These are phyloP conservation scores for Pedionomus torquatus DNA, from an alignment of 2,113 vertebrate genomes.

Conservation along the genomic window DNA sequence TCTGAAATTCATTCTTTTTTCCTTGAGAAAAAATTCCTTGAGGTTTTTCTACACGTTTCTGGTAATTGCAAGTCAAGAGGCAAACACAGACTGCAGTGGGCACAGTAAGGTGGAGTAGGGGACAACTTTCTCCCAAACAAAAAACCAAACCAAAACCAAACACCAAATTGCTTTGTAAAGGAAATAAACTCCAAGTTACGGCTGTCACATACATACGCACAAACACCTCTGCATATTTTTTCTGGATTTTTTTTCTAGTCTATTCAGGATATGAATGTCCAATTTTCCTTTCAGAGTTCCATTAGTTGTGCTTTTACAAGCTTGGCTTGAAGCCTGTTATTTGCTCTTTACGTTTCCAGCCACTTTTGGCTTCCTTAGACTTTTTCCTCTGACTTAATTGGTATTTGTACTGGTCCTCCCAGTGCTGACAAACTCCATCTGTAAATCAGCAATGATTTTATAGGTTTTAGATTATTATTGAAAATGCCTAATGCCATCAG, in stretches of 20 bases:
- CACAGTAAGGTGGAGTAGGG: neutral
- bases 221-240: neutral
- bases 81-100: neutral
- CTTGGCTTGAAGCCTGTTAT: conserved; percentile 52
- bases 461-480: conserved; percentile 30
- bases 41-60: neutral
- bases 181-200: neutral
- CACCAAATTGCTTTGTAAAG: neutral
- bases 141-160: neutral
- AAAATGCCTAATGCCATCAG: conserved; percentile 3
- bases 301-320: conserved; percentile 39
- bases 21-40: neutral
- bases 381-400: conserved; percentile 64
- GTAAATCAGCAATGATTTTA: conserved; percentile 43
- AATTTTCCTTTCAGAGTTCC: conserved; percentile 22
- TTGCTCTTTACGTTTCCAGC: conserved; percentile 61
- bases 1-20: neutral
- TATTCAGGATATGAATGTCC: conserved; percentile 29
- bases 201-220: neutral
- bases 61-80: neutral
- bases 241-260: neutral
- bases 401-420: conserved; percentile 49
- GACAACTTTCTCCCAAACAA: neutral
- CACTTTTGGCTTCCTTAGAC: conserved; percentile 47
- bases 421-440: conserved; percentile 48